Conservation (phyloP, 2,797 vertebrate species). For the Pelobates cultripes region DNA sequence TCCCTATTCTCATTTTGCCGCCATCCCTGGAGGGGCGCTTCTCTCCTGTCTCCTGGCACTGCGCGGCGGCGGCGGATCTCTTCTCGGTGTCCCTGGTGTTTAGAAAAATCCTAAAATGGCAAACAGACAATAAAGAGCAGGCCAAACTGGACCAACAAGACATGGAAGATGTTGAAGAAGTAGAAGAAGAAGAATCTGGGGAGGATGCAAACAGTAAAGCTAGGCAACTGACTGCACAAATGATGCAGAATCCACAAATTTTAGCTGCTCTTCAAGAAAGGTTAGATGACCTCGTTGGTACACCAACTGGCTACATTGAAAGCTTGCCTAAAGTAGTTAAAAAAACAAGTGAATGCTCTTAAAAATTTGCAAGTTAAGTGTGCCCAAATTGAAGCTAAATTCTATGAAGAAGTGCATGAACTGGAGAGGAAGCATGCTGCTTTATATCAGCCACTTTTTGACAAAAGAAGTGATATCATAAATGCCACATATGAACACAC, state of each 20-base stretch:
- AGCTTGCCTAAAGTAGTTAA: constrained; percentile 99
- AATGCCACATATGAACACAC: constrained; percentile 95
- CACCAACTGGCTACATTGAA: constrained; percentile 96
- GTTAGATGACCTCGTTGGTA: constrained; percentile 93
- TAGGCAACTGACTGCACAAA: constrained; percentile 56
- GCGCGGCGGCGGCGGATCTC: constrained; percentile 57
- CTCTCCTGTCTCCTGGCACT: constrained; percentile 65
- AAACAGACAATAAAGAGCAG: constrained; percentile 88
- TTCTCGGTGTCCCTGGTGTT: constrained; percentile 33
- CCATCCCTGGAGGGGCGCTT: constrained; percentile 84
- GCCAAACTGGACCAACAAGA: constrained; percentile 95
- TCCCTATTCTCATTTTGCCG: constrained; percentile 76
- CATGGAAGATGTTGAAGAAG: constrained; percentile 97
- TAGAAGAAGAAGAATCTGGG: constrained; percentile 94
- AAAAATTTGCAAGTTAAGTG: constrained; percentile 99
- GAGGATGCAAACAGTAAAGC: constrained; percentile 97
- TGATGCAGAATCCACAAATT: constrained; percentile 96
- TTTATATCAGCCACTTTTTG: constrained; percentile 95
- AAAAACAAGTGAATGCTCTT: constrained; percentile 93
- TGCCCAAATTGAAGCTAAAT: constrained; percentile 97
- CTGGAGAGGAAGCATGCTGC: constrained; percentile 97
- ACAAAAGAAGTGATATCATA: constrained; percentile 97
- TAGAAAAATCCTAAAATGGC: neutral
- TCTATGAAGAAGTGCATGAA: constrained; percentile 98
- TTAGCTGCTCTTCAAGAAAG: constrained; percentile 97